phyloP scores from a whole-genome alignment of 2,797 vertebrate species.

The Iguana delicatissima region DNA sequence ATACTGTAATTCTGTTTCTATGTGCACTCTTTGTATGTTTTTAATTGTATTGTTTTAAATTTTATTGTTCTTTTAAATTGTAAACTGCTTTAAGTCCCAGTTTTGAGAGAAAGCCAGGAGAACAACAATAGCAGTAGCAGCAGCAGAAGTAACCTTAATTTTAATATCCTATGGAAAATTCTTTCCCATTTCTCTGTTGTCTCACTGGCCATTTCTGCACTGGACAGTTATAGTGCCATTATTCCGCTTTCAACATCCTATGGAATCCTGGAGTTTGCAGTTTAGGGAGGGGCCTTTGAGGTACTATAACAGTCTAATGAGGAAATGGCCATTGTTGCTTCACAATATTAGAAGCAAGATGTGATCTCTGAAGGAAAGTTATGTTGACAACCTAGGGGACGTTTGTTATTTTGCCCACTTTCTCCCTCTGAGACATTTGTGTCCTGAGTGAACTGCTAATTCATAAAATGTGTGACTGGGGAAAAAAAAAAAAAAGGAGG shows the following conservation, averaged over 20 bases:
- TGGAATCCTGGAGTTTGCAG: too few species aligned
- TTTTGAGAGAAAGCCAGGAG: too few species aligned
- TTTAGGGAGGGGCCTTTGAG: too few species aligned
- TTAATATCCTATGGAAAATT: background rate
- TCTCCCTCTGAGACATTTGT: background rate
- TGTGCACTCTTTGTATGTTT: too few species aligned
- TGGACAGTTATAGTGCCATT: too few species aligned
- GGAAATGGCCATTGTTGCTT: background rate
- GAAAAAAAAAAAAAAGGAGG: background rate
- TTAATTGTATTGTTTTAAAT: too few species aligned
- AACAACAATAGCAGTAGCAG: too few species aligned
- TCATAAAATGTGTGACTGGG: background rate
- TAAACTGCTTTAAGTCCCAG: background rate
- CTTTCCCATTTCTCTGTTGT: background rate
- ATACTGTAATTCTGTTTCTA: too few species aligned
- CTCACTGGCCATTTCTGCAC: too few species aligned
- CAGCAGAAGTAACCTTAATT: background rate
- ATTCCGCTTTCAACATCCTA: too few species aligned
- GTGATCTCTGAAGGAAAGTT: background rate
- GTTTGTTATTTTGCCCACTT: background rate
- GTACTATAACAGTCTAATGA: too few species aligned
- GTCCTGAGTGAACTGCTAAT: background rate
- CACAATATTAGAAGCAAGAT: background rate
- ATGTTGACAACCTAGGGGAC: background rate
- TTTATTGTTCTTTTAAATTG: too few species aligned